Evolutionary conservation across 2,888 invertebrate species (phyloP), one percentile per base, ranked within the genome.

Genomic region (Erynnis tages): DNA sequence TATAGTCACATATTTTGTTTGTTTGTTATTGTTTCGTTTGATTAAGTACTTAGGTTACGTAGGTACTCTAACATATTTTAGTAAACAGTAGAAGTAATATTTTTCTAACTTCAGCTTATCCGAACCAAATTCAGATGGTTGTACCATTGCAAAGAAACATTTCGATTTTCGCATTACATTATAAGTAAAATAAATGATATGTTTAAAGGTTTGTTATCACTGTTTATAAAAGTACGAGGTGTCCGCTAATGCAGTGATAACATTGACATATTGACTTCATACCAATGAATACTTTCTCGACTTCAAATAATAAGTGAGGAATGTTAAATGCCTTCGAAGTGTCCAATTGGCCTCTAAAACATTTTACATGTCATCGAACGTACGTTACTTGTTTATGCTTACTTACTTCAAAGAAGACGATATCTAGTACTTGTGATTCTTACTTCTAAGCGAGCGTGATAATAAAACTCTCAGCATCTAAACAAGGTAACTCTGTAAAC

Each of bases 391-490:
- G 66, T 70, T 69, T 71, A 71, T 58, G 48, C 65, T n/a, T n/a
- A n/a, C n/a, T n/a, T n/a, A n/a, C 65, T 66, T 65, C 62, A 63
- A 65, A 63, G 71, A 71, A 66, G 67, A 61, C 55, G 65, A 58
- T 59, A 61, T 66, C n/a, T n/a, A n/a, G 60, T 23, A 23, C 65
- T 65, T 40, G 30, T 40, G 38, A 30, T 25, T 38, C 10, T 48
- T 30, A 30, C 23, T 16, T 30, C 61, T 63, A 65, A 62, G 61
- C 57, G 61, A 57, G 61, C 56, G 60, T 67, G 73, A 76, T 75
- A 71, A 74, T 76, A 75, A 74, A 76, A 75, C 70, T 74, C 66
- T 68, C 63, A 70, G 72, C 73, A 77, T 66, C 69, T 65, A 35
- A 16, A 17, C 14, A 14, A 6, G n/a, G 5, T 8, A 65, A 59